Base-by-base conservation (phyloP, 2,888 invertebrate species). In the Elmis aenea region DNA sequence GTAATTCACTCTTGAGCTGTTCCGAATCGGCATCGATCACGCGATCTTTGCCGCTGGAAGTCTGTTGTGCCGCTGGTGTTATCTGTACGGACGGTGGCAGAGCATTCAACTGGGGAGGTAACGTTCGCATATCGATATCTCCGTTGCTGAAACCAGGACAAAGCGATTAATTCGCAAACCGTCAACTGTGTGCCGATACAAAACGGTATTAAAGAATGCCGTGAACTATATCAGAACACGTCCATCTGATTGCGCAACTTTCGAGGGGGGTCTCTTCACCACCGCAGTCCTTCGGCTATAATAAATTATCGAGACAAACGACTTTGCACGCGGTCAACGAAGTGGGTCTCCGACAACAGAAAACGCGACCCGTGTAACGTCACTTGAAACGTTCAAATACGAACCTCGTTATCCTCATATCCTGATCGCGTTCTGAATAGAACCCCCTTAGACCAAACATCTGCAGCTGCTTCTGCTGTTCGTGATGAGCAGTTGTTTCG, bases 101-200 rank as follows among this genome's bases (percentile, higher is more conserved):
- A 11, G 40, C 5, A 11, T 15, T 34, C 5, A 54, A 13, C 12
- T 47, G 42, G 2, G 52, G 58, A 1, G 63, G 61, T 9, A 68
- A 40, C 1, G 67, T 65, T 10, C 69, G 53, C 69, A 69, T 69
- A 36, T 69, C 69, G 2, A 69, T 54, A 39, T 69, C 69, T 1
- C 69, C 68, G 39, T 67, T 69, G 42, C 66, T 67, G 33, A 13
- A 57, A 54, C 25, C 33, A 42, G n/a, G n/a, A n/a, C n/a, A n/a
- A n/a, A n/a, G n/a, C n/a, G n/a, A n/a, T n/a, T 21, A 20, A n/a
- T 30, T n/a, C 16, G 14, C 23, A 23, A 35, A 26, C 1, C 28
- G 24, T 16, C 24, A 15, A 13, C 27, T 28, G 16, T 5, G n/a
- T n/a, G n/a, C n/a, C n/a, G n/a, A n/a, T n/a, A n/a, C n/a, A n/a